Evolutionary conservation across 2,888 invertebrate species (phyloP).

Genomic region (Dryocosmus kuriphilus): DNA sequence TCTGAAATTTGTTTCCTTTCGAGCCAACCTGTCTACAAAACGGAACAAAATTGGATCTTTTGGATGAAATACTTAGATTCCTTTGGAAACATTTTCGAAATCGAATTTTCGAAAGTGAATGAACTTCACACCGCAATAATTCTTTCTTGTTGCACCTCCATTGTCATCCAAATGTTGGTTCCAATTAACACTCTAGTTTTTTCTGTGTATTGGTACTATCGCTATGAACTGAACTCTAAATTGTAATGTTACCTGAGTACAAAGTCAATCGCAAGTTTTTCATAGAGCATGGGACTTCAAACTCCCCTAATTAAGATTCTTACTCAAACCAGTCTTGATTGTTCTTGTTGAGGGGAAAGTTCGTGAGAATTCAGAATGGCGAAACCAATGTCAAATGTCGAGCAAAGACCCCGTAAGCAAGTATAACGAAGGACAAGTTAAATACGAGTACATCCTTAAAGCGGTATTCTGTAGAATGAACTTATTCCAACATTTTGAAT

Average conservation of each 20-base stretch:
- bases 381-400: conserved; percentile 39
- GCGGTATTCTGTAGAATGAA: conserved; percentile 31
- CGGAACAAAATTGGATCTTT: too few relatives aligned
- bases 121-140: too few relatives aligned
- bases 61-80: too few relatives aligned
- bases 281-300: neutral
- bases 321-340: conserved; percentile 5
- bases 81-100: too few relatives aligned
- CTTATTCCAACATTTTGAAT: conserved; percentile 24
- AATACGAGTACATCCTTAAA: conserved; percentile 24
- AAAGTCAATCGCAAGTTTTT: neutral
- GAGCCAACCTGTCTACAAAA: too few relatives aligned
- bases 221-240: neutral
- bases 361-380: conserved; percentile 31
- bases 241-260: neutral
- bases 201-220: too few relatives aligned
- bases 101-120: too few relatives aligned
- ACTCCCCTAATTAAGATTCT: conserved; percentile 13
- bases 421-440: conserved; percentile 31
- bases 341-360: neutral
- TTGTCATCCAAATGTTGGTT: too few relatives aligned
- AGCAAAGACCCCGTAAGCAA: conserved; percentile 39
- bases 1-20: too few relatives aligned
- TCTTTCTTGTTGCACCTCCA: too few relatives aligned
- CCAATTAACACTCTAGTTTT: too few relatives aligned